Conservation (phyloP, 1,140 invertebrate genomes). For the Papilio machaon region DNA sequence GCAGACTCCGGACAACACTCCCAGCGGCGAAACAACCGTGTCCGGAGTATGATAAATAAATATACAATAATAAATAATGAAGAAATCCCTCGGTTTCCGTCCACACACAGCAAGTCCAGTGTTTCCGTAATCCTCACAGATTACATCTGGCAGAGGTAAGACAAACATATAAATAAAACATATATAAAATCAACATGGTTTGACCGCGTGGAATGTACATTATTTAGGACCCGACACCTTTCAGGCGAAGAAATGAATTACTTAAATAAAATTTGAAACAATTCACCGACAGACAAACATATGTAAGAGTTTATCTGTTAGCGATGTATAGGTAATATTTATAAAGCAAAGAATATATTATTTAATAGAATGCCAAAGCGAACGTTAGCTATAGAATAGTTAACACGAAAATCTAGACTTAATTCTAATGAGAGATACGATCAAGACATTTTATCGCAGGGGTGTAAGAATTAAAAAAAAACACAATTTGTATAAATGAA, state of each 20-base stretch:
- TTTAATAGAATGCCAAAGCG: conserved; percentile 64
- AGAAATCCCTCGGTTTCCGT: conserved; percentile 19
- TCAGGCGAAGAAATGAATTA: conserved; percentile 73
- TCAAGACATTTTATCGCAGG: conserved; percentile 45
- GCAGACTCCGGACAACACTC: conserved; percentile 44
- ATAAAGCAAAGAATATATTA: conserved; percentile 57
- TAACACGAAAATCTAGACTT: conserved; percentile 77
- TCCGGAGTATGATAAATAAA: background rate
- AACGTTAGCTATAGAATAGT: conserved; percentile 75
- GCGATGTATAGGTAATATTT: conserved; percentile 29
- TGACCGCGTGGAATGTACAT: conserved; percentile 78
- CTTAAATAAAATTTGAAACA: conserved; percentile 44
- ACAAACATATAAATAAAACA: conserved; percentile 51
- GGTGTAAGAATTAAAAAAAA: background rate
- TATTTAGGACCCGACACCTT: conserved; percentile 78
- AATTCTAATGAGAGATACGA: conserved; percentile 70
- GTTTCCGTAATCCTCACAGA: conserved; percentile 51
- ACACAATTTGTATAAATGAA: background rate
- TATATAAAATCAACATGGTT: conserved; percentile 75
- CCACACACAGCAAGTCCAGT: conserved; percentile 16
- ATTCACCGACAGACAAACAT: background rate
- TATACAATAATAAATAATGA: conserved; percentile 41
- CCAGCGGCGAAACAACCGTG: no score
- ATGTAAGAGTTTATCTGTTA: background rate
- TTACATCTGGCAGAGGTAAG: conserved; percentile 71